Conservation (phyloP, 2,888 invertebrate genomes). For the Oscheius myriophilus region DNA sequence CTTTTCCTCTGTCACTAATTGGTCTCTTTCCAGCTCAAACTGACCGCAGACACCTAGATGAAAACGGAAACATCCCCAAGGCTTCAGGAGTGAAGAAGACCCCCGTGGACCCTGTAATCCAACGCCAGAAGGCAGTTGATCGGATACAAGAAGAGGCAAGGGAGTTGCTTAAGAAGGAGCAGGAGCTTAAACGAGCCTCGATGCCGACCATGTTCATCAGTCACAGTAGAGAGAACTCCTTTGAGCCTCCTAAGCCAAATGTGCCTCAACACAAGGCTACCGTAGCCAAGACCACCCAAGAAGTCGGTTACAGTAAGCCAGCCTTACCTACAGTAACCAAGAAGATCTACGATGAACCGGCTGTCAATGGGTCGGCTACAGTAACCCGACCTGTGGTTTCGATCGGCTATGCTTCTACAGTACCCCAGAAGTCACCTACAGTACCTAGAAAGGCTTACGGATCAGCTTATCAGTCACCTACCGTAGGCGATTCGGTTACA, state of each 20-base stretch:
- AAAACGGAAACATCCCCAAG: conserved; percentile 17
- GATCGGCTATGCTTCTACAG: no score
- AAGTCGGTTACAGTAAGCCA: not conserved
- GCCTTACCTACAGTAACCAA: not conserved
- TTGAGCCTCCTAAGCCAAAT: no score
- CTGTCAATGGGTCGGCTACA: not conserved
- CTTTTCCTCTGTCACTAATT: not conserved
- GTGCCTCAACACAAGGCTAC: no score
- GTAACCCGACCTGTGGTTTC: no score
- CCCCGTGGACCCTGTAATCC: conserved; percentile 2
- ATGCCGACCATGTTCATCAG: not conserved
- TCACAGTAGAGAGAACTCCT: no score
- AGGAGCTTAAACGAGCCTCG: conserved; percentile 7
- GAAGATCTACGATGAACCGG: not conserved
- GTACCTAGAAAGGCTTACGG: no score
- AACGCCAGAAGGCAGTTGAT: conserved; percentile 17
- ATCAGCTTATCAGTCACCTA: no score
- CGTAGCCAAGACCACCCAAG: not conserved
- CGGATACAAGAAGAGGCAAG: conserved; percentile 26
- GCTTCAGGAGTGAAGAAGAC: no score
- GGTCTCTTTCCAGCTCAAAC: conserved; percentile 1
- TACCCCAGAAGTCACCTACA: no score
- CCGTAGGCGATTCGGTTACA: no score
- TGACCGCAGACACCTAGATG: conserved; percentile 17
- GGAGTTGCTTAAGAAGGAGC: conserved; percentile 10